Conservation (phyloP, 2,888 invertebrate genomes). For the Patella caerulea region DNA sequence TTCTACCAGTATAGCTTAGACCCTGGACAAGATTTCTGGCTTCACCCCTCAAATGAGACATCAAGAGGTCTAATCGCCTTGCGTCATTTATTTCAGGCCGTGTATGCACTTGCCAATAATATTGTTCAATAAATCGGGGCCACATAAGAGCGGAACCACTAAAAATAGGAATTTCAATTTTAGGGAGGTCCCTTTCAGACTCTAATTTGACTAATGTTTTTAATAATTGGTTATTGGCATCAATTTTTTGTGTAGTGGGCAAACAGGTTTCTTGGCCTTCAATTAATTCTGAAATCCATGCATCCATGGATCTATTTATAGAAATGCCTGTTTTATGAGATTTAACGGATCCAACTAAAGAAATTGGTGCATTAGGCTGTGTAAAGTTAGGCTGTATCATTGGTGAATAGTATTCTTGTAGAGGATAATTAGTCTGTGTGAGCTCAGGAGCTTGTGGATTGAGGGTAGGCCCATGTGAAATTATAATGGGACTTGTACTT, state of each 20-base stretch:
- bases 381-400: too few relatives aligned
- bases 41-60: background rate
- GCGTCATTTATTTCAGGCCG: background rate
- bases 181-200: constrained; percentile 10
- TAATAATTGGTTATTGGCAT: background rate
- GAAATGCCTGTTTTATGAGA: too few relatives aligned
- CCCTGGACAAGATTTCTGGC: background rate
- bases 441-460: too few relatives aligned
- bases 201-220: constrained; percentile 10
- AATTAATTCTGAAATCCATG: constrained; percentile 5
- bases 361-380: too few relatives aligned
- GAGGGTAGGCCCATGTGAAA: too few relatives aligned
- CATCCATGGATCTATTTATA: background rate
- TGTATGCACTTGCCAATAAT: background rate
- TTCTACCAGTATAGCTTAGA: background rate
- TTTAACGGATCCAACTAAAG: too few relatives aligned
- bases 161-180: background rate
- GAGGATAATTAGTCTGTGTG: too few relatives aligned
- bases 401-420: too few relatives aligned
- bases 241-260: too few relatives aligned
- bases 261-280: background rate
- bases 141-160: background rate
- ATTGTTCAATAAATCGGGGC: background rate
- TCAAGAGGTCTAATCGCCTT: background rate
- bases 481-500: too few relatives aligned